phyloP scores from a whole-genome alignment of 2,888 invertebrate genomes.

The Cheilosia soror region DNA sequence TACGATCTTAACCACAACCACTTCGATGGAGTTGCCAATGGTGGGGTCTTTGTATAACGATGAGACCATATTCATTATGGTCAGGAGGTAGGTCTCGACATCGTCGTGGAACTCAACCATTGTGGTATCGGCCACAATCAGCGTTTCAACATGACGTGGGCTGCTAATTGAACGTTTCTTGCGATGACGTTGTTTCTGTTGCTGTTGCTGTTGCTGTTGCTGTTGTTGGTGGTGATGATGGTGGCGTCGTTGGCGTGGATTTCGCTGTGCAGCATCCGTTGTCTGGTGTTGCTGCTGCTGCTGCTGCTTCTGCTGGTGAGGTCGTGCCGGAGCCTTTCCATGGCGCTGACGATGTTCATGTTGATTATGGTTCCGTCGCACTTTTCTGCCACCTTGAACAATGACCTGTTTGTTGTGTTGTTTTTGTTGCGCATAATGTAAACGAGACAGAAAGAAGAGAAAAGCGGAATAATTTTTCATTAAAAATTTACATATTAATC shows the following conservation, averaged over 20 bases:
- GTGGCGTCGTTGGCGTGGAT: conserved; percentile 81
- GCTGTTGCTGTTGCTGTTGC: conserved; percentile 70
- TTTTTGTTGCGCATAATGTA: conserved; percentile 1
- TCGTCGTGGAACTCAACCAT: conserved; percentile 95
- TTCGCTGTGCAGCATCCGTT: conserved; percentile 78
- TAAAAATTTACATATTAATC: conserved; percentile 77
- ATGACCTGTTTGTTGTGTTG: conserved; percentile 79
- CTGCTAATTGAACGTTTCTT: conserved; percentile 88
- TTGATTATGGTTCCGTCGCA: conserved; percentile 80
- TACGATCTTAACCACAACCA: conserved; percentile 94
- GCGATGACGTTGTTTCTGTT: conserved; percentile 76
- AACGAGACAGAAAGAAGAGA: conserved; percentile 51
- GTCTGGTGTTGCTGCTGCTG: conserved; percentile 50
- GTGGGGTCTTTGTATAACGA: conserved; percentile 93
- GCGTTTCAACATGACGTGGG: conserved; percentile 92
- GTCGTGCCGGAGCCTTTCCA: conserved; percentile 44
- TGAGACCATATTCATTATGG: conserved; percentile 97
- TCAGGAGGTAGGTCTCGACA: conserved; percentile 93
- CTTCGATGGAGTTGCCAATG: conserved; percentile 95
- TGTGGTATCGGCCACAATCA: conserved; percentile 93
- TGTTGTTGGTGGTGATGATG: conserved; percentile 64
- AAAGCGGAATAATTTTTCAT: conserved; percentile 75
- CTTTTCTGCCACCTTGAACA: conserved; percentile 83
- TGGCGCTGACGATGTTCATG: conserved; percentile 78
- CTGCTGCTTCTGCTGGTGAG: conserved; percentile 69